Evolutionary conservation across 2,113 vertebrate species (phyloP), one percentile per base, ranked within the genome.

Genomic region (Callipepla squamata): DNA sequence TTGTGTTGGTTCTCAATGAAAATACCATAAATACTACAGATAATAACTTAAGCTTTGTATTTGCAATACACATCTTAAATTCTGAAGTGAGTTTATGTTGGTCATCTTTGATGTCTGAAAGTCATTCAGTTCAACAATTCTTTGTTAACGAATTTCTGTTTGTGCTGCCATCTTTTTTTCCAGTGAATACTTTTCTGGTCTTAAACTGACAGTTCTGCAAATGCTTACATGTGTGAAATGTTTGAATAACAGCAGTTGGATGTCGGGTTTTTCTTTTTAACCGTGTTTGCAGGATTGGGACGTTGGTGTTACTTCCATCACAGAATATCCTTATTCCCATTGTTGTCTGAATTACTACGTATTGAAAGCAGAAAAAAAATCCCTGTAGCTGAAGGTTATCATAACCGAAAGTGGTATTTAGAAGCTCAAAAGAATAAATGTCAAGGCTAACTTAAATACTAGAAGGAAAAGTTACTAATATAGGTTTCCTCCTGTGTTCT

Each of bases 401-500:
- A 92, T 57, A 94, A 70, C 51, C 59, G 92, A 5, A 92, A 90
- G 82, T 91, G 92, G 23, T 96, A 22, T 72, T 15, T 93, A 80
- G 68, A 96, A 94, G 76, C 90, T 95, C 92, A 93, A 73, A 85
- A 85, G 87, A 94, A 87, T 96, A 88, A 94, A 95, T 97, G 90
- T 96, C 94, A 85, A 88, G 94, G 83, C 67, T 96, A 85, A 96
- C 68, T 95, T 96, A 72, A 92, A 95, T 94, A 78, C 85, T 96
- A 92, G 96, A 97, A 96, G 57, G 94, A 83, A 96, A 96, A 96
- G 87, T 95, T 96, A 96, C 95, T 96, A 96, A 96, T 94, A 94
- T 94, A 95, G 96, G 96, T 96, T 97, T 96, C 96, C 95, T 97
- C 94, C 95, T 97, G 96, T 96, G 95, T 97, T 94, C 94, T 96